Evolutionary conservation across 2,888 invertebrate genomes (phyloP), one percentile per base, ranked within the genome.

Genomic region (Drosophila phalerata): DNA sequence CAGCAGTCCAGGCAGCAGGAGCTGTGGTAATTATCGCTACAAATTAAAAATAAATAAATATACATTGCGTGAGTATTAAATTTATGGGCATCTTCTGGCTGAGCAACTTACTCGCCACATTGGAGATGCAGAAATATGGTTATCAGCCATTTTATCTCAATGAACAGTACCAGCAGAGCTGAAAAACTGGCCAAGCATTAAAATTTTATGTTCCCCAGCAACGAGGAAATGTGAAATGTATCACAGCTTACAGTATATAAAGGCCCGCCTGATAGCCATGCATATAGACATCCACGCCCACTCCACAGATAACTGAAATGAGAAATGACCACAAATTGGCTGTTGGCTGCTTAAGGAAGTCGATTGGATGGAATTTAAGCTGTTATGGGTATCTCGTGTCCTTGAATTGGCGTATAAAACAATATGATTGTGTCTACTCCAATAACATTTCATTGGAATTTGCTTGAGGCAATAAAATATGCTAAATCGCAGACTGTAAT

Each of bases 141-240:
- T 83, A 95, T 93, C 64, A 94, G 94, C 95, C 95, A 95, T 69
- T 94, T 94, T 62, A 94, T 93, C 92, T 95, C 95, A 55, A 85
- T 88, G 70, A 95, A 92, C 82, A 95, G 93, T 79, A 95, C 93
- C 71, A 95, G 93, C 80, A 94, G 80, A 38, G 93, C 91, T 60
- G 95, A 94, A 77, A 94, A 93, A 92, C 95, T 95, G 93, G 60
- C 93, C 94, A 91, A 88, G 89, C 72, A 79, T 75, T 79, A 76
- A 76, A 80, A 73, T 66, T 68, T 49, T 56, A 70, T 45, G 69
- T 56, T 57, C 55, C 60, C 32, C 8, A 15, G 37, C 28, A 49
- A 64, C 69, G 45, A 49, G 43, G 10, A 49, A 43, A 40, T 52
- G 10, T 22, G 13, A 49, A 43, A 40, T 52, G 13, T 22, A 60